Base-by-base conservation (phyloP, 2,888 invertebrate species). In the Netelia fuscicornis region DNA sequence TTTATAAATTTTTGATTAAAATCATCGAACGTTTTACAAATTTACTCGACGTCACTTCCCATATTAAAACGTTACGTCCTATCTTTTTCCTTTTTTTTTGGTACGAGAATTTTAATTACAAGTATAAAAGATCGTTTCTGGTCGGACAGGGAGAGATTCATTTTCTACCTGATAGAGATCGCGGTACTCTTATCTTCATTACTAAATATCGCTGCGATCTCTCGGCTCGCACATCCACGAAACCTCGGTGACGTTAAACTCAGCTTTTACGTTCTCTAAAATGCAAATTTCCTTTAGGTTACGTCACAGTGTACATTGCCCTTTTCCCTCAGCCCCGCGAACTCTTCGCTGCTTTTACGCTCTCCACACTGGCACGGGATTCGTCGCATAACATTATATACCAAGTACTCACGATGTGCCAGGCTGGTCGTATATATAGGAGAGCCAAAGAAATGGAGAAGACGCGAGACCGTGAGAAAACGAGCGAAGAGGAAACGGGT, bases 201-300 rank as follows among this genome's bases (percentile, higher is more conserved):
- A 8, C 42, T 37, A 52, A 10, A 75, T 54, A 17, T 65, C 25
- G 30, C 42, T 62, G 23, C 10, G 20, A 42, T 62, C 11, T 42
- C 17, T 62, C 17, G 17, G 23, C 58, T 23, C 23, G 58, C 20
- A 62, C 20, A 54, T 65, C 48, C 58, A 58, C 62, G 42, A 74
- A 79, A 20, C 44, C 20, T 64, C 42, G 25, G 77, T 17, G 78
- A 75, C 81, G 64, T 86, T 76, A 81, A 87, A 76, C 71, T 84
- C 84, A 81, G 70, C 83, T 88, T 90, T 88, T 84, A 88, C 87
- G 87, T 79, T 60, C 76, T 64, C 65, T 71, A n/a, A 72, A 86
- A 91, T 91, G 90, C 87, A 90, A 91, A 91, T 90, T 90, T 71
- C 70, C 70, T 58, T 88, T 87, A 89, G 85, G 78, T 80, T 72